Percentiles rank a stretch among this genome's conserved stretches.
Evolutionary conservation across 2,888 invertebrate species (phyloP).

Genomic region (Steinernema scapterisci): DNA sequence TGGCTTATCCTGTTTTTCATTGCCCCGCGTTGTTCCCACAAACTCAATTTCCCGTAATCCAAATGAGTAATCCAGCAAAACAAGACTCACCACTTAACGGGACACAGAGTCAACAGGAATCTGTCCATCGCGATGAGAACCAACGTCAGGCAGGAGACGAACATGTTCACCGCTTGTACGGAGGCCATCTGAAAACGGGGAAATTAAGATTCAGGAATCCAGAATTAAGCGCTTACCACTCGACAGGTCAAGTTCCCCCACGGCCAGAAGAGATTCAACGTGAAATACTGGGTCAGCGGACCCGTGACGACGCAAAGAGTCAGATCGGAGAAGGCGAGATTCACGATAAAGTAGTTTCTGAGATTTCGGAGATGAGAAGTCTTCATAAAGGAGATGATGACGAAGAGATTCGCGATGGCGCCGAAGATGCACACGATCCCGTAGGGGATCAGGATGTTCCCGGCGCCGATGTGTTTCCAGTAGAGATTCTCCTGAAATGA

Average conservation of each 20-base stretch:
- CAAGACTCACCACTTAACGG: conserved; percentile 57
- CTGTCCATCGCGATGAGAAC: conserved; percentile 65
- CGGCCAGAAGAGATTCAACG: conserved; percentile 65
- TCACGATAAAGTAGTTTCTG: conserved; percentile 66
- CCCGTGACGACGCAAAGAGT: conserved; percentile 64
- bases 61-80: neutral
- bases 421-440: conserved; percentile 62
- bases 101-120: conserved; percentile 64
- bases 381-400: conserved; percentile 53
- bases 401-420: conserved; percentile 61
- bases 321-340: conserved; percentile 64
- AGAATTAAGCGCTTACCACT: conserved; percentile 47
- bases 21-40: neutral
- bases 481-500: conserved; percentile 60
- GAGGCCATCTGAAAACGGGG: conserved; percentile 58
- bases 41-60: neutral
- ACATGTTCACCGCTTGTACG: conserved; percentile 65
- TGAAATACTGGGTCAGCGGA: conserved; percentile 63
- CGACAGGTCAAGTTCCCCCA: conserved; percentile 61
- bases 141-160: conserved; percentile 65
- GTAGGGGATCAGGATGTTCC: conserved; percentile 58
- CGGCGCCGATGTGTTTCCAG: conserved; percentile 56
- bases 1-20: neutral
- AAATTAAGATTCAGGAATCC: neutral
- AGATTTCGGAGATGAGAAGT: conserved; percentile 61